Base-by-base conservation (phyloP, 2,797 vertebrate genomes). In the Phoxinus dragarum region DNA sequence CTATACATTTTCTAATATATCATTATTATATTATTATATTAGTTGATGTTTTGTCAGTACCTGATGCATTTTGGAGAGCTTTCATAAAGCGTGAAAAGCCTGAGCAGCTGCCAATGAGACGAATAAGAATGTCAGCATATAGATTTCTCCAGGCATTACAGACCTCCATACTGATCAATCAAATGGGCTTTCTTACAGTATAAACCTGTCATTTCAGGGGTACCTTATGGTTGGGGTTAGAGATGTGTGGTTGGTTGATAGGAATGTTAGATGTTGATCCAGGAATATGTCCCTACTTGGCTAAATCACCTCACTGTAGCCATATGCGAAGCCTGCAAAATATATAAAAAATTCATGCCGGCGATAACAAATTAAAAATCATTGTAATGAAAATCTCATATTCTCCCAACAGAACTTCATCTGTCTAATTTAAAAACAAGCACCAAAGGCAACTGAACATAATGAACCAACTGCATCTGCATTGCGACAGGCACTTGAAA, bases 361-460 rank as follows among this genome's bases (percentile, higher is more conserved):
- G 23, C 5, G 34, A 84, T 64, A 54, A 76, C 54, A 75, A 83
- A 83, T 67, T 7, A 75, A 17, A 59, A 74, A 34, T 67, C 9
- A n/a, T 64, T 12, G 5, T 84, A 76, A 76, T 54, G 44, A 76
- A 76, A 84, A 76, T 34, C 61, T 68, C 73, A 76, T 11, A 66
- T 11, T 49, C 61, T 68, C 61, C n/a, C 4, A 38, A 42, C 36
- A 68, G 47, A 84, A 67, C 23, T 73, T n/a, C 34, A 68, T 54
- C 19, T 36, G 34, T 68, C 61, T 42, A 61, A 42, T 42, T 40
- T 34, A 67, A 42, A n/a, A 68, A 9, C 34, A 36, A 72, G 21
- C 81, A 67, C 42, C 72, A 27, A 56, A 77, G 23, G 82, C 82
- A 84, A 66, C n/a, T 19, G 34, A 52, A 79, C 61, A 71, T 38